Base-by-base conservation (phyloP, 2,888 invertebrate species). In the Teleiodes luculella region DNA sequence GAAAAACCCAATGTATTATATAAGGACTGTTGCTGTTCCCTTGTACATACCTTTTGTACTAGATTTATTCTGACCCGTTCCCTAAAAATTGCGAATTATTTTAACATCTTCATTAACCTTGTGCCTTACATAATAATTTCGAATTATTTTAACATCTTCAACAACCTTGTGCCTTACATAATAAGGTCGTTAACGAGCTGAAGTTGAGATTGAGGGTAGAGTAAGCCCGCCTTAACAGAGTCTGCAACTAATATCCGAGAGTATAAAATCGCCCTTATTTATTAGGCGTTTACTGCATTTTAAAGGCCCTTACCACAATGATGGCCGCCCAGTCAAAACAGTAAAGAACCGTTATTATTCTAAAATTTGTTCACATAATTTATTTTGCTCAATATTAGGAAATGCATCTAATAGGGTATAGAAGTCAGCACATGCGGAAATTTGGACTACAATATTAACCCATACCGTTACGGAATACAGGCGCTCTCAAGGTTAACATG, bases 101-200 rank as follows among this genome's bases (percentile, higher is more conserved):
- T 53, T 31, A 51, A 36, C 16, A 53, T 33, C 37, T 41, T 53
- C 24, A 53, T 48, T 37, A 51, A 11, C 33, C 41, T 51, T 45
- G 45, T 30, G 45, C 51, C 48, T 20, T 46, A 46, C 52, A 56
- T 58, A 56, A 58, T 54, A 52, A 52, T 13, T 35, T 24, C 13
- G 10, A 46, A 47, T 16, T 31, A 51, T 48, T 39, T 53, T 31
- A 51, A 36, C 16, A 53, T 33, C 37, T 41, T 53, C 24, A 53
- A 52, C 43, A 51, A 11, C 33, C 41, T 51, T 45, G 45, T 30
- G 45, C 51, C 48, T 20, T 46, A 46, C 52, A 56, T 58, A 56
- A 58, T 54, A 52, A 52, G 24, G 52, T 58, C 52, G 52, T 58
- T 53, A 50, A 18, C 36, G 35, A 10, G 45, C 36, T 36, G 30